phyloP scores from a whole-genome alignment of 2,113 vertebrate genomes.

The Hippocampus guttulatus region DNA sequence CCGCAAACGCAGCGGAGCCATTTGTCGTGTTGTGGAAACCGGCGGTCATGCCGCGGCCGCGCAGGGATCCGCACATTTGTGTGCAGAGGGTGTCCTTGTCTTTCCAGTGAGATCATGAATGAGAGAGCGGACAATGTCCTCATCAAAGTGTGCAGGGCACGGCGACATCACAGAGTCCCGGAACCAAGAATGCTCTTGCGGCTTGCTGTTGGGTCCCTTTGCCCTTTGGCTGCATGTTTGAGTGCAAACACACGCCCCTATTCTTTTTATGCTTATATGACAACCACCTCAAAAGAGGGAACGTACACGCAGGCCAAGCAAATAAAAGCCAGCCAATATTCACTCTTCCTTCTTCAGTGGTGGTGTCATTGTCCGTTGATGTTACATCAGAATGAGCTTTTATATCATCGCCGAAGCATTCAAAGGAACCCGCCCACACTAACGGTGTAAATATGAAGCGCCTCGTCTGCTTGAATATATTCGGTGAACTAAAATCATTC shows the following conservation, averaged over 20 bases:
- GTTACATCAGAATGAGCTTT: neutral
- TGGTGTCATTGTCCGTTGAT: neutral
- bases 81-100: conserved; percentile 50
- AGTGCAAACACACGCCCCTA: conserved; percentile 41
- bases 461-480: neutral
- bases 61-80: conserved; percentile 23
- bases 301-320: neutral
- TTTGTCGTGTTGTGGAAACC: conserved; percentile 69
- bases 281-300: conserved; percentile 13
- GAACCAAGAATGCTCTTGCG: conserved; percentile 4
- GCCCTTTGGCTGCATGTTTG: conserved; percentile 4
- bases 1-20: conserved; percentile 47
- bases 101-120: conserved; percentile 66
- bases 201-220: conserved; percentile 24
- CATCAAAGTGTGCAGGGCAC: conserved; percentile 42
- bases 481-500: neutral
- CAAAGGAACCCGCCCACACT: neutral
- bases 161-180: conserved; percentile 48
- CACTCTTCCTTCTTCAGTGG: neutral
- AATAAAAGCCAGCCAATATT: neutral
- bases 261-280: conserved; percentile 23
- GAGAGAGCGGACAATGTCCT: conserved; percentile 53
- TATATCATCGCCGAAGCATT: neutral
- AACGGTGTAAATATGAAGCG: neutral
- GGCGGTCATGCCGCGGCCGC: conserved; percentile 50